Conservation (phyloP, 2,888 invertebrate genomes). For the Agrochola lota region DNA sequence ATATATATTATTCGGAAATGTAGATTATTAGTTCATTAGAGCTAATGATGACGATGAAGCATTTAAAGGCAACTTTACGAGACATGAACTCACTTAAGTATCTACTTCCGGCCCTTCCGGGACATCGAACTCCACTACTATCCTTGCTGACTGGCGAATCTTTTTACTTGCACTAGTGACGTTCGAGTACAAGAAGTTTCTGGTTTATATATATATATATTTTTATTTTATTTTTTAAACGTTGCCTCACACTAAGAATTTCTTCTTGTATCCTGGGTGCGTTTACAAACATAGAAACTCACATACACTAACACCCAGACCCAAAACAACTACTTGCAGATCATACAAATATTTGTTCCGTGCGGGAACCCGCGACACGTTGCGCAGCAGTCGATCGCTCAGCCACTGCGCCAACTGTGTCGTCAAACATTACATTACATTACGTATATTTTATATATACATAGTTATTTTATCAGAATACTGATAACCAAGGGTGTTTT, state of each 20-base stretch:
- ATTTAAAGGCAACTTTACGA: neutral
- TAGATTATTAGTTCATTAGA: neutral
- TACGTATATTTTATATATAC: neutral
- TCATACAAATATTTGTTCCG: no score
- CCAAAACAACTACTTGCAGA: no score
- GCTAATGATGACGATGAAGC: neutral
- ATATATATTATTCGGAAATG: neutral
- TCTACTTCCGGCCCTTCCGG: neutral
- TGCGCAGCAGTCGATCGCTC: no score
- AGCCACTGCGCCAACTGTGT: no score
- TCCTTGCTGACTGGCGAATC: neutral
- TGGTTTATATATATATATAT: neutral
- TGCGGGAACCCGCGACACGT: no score
- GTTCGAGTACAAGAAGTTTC: neutral
- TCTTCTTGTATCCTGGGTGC: no score
- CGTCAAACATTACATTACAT: no score
- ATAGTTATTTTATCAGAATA: neutral
- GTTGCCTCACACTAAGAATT: no score
- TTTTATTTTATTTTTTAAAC: slow-evolving; percentile 1
- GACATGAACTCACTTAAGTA: slow-evolving; percentile 7
- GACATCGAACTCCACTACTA: neutral
- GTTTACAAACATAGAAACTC: no score
- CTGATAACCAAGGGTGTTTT: neutral
- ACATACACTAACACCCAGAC: no score
- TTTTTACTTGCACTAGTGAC: neutral